Conservation (phyloP, 2,888 invertebrate genomes). For the Amphipoea oculea region DNA sequence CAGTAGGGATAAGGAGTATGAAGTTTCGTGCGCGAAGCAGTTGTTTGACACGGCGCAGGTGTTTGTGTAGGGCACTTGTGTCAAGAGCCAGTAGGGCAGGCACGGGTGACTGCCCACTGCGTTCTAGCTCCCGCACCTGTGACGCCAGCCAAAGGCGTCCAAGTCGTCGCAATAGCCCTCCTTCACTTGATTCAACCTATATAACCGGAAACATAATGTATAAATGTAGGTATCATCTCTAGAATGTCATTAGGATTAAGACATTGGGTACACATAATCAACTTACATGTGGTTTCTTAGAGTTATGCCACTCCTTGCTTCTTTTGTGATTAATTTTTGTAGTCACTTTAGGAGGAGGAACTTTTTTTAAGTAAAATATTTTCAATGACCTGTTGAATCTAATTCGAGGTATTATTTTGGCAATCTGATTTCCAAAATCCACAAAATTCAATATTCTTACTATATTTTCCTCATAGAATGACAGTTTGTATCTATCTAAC, state of each 20-base stretch:
- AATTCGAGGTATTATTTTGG: constrained; percentile 92
- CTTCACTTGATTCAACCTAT: constrained; percentile 77
- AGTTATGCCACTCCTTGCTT: constrained; percentile 87
- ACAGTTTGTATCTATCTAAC: constrained; percentile 88
- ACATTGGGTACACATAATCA: neutral
- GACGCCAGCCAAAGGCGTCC: constrained; percentile 97
- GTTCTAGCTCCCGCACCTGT: constrained; percentile 96
- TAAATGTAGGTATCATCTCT: neutral
- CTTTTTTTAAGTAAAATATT: constrained; percentile 86
- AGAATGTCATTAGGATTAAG: neutral
- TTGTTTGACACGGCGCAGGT: constrained; percentile 94
- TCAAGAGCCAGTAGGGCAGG: constrained; percentile 97
- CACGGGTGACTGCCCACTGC: constrained; percentile 90
- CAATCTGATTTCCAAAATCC: constrained; percentile 94
- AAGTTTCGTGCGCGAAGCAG: constrained; percentile 95
- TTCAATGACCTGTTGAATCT: constrained; percentile 90
- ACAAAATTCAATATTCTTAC: constrained; percentile 94
- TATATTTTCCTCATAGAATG: constrained; percentile 93
- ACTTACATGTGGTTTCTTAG: constrained; percentile 84
- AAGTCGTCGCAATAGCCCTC: constrained; percentile 94
- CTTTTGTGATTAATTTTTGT: constrained; percentile 85
- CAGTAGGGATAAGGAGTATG: constrained; percentile 96
- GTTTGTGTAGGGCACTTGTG: constrained; percentile 94
- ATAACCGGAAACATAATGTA: constrained; percentile 14
- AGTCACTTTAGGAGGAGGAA: constrained; percentile 76